A percentile compares a stretch with the other conserved stretches of the same genome.
phyloP scores from a whole-genome alignment of 2,113 vertebrate genomes.

The Edolisoma coerulescens region DNA sequence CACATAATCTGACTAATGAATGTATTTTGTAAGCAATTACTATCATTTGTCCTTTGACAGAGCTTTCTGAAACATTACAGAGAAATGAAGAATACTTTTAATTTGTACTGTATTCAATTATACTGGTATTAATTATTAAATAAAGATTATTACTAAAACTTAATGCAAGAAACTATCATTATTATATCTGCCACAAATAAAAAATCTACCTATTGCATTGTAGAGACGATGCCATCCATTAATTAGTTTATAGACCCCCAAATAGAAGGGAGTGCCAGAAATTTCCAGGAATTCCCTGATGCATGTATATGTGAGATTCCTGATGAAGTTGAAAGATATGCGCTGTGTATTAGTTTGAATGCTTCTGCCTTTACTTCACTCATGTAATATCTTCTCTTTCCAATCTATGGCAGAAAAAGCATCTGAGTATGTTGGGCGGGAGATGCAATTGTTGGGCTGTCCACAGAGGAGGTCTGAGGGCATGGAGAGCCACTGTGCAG shows the following conservation, averaged over 20 bases:
- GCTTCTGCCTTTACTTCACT: neutral
- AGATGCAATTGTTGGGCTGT: neutral
- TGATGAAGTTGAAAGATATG: neutral
- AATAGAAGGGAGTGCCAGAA: neutral
- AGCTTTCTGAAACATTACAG: slow-evolving; percentile 13
- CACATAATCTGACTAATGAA: neutral
- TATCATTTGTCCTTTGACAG: neutral
- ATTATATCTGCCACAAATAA: slow-evolving; percentile 55
- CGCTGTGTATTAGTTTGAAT: neutral
- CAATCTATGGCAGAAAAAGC: neutral
- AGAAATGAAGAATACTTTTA: slow-evolving; percentile 61
- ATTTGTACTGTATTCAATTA: slow-evolving; percentile 55
- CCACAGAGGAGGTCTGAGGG: neutral
- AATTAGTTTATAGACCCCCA: neutral
- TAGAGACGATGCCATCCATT: neutral
- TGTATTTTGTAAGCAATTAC: slow-evolving; percentile 41
- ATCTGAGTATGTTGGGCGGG: neutral
- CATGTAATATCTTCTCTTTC: neutral
- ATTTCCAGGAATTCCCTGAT: neutral
- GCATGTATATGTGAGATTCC: neutral
- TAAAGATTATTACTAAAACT: slow-evolving; percentile 57
- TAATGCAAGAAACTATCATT: slow-evolving; percentile 55
- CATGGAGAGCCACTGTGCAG: neutral
- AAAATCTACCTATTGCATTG: slow-evolving; percentile 29
- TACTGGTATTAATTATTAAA: slow-evolving; percentile 60